Evolutionary conservation across 2,888 invertebrate species (phyloP).

Genomic region (Yponomeuta sedellus): DNA sequence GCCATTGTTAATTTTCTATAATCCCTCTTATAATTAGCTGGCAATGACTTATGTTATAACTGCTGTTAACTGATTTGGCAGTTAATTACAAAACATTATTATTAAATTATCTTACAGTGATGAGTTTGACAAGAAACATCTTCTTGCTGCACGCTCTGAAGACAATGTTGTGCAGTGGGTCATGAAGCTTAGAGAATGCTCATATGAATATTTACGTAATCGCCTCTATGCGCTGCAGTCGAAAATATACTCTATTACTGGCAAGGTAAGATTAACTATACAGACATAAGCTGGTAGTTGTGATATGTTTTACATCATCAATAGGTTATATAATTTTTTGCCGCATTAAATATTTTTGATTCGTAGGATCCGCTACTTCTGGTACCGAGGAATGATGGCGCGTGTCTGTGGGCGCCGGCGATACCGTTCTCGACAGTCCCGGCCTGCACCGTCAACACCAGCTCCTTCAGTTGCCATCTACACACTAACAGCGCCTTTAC

Average conservation of each 20-base stretch:
- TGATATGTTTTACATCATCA: too few species aligned
- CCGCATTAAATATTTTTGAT: background rate
- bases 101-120: constrained; percentile 39
- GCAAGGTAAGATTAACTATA: constrained; percentile 63
- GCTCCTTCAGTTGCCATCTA: constrained; percentile 65
- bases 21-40: too few species aligned
- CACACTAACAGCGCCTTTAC: constrained; percentile 61
- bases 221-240: constrained; percentile 80
- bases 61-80: background rate
- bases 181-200: constrained; percentile 78
- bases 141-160: constrained; percentile 83
- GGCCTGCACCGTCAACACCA: constrained; percentile 58
- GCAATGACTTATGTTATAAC: too few species aligned
- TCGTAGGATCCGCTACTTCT: constrained; percentile 76
- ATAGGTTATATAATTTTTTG: too few species aligned
- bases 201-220: constrained; percentile 83
- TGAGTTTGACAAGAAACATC: constrained; percentile 81
- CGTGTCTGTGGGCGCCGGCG: constrained; percentile 66
- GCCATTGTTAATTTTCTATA: too few species aligned
- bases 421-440: constrained; percentile 62
- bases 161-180: constrained; percentile 84
- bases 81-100: background rate
- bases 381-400: constrained; percentile 78
- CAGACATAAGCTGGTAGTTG: background rate
- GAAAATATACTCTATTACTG: constrained; percentile 80